A percentile compares a stretch with the other conserved stretches of the same genome.
Conservation (phyloP, 2,888 invertebrate species). For the Automeris io region DNA sequence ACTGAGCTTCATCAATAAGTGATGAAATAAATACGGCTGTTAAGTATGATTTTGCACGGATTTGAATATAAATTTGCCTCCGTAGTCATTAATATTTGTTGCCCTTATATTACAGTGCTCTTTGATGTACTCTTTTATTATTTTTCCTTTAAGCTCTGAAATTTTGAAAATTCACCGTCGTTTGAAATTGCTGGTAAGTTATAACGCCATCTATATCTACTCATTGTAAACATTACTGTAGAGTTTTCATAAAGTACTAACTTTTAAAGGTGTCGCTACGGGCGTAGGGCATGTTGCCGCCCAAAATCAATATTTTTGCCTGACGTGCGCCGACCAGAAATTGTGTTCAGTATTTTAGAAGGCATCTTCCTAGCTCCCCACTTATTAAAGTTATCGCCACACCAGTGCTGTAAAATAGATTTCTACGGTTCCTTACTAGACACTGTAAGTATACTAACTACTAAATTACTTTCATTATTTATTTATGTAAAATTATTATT, state of each 20-base stretch:
- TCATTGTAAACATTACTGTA: constrained; percentile 12
- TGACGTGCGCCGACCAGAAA: constrained; percentile 59
- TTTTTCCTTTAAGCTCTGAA: too few species aligned
- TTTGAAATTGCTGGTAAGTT: too few species aligned
- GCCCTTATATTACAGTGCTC: too few species aligned
- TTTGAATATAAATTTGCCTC: too few species aligned
- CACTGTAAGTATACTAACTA: constrained; percentile 49
- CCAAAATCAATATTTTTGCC: constrained; percentile 63
- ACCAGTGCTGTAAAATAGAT: constrained; percentile 49
- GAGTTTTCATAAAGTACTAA: not conserved
- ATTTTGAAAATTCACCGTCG: too few species aligned
- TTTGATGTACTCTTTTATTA: too few species aligned
- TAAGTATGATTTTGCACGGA: too few species aligned
- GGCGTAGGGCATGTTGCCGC: constrained; percentile 47
- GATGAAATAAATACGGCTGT: too few species aligned
- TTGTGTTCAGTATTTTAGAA: constrained; percentile 58
- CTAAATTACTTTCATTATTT: constrained; percentile 4
- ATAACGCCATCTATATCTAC: constrained; percentile 41
- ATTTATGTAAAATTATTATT: not conserved
- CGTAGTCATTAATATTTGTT: too few species aligned
- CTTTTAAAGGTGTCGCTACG: constrained; percentile 36
- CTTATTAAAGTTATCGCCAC: constrained; percentile 45
- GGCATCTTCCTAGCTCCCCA: constrained; percentile 53
- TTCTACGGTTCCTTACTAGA: constrained; percentile 37
- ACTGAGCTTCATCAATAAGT: too few species aligned